Evolutionary conservation across 2,888 invertebrate species (phyloP), one percentile per base, ranked within the genome.

Genomic region (Apamea anceps): DNA sequence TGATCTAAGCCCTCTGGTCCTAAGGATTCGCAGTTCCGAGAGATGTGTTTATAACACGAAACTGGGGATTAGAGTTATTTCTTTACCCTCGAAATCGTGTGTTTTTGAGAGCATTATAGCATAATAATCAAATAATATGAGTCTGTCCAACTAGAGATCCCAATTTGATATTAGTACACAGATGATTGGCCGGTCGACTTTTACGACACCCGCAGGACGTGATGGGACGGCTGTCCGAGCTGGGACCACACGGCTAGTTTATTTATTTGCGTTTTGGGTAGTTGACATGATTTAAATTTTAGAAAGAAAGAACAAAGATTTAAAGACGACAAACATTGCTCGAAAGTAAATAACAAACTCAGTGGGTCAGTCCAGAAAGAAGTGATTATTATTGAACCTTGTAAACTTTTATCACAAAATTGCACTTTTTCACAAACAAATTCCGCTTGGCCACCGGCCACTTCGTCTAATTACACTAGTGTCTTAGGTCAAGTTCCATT

Each of bases 201-300:
- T 85, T 83, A 81, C 68, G 81, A 81, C 63, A 62, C 85, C 51
- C 68, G 12, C 75, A 57, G 72, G 60, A 81, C 75, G 45, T 81
- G 85, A 28, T 75, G 68, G 68, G 85, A 70, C 37, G 62, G 37
- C 70, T 45, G 74, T 85, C 37, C n/a, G 45, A 60, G 25, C 45
- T n/a, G 28, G 45, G 73, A 72, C 81, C 83, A 81, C 82, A 76
- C 76, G 65, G 60, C 72, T 72, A 65, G 68, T 81, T 75, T 66
- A 85, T 74, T 73, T 79, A 37, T 75, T 81, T 65, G 32, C 42
- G 63, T 63, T 83, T 70, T 63, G n/a, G 48, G 10, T 57, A 57
- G 63, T 80, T 25, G 18, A 42, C n/a, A 6, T 13, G 60, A 63
- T 72, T 42, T 12, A 42, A 62, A 12, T 72, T 37, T 12, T 21